Conservation (phyloP, 2,888 invertebrate genomes). For the Eugnorisma glareosa region DNA sequence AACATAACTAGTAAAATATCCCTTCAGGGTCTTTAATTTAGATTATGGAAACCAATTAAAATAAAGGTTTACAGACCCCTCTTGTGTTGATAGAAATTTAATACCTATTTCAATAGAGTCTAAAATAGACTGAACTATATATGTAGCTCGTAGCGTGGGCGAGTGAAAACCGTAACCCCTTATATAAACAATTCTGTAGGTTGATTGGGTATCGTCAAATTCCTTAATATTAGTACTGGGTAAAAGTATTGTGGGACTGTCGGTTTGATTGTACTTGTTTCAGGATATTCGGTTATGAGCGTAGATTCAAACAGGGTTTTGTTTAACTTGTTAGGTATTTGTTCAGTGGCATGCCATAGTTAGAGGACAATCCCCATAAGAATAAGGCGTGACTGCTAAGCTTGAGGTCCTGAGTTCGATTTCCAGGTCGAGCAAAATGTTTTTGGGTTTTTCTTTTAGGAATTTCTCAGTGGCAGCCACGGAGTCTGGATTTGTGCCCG, state of each 20-base stretch:
- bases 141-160: neutral
- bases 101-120: conserved; percentile 6
- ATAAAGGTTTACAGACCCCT: neutral
- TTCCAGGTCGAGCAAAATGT: no score
- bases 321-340: neutral
- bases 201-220: conserved; percentile 26
- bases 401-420: no score
- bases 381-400: no score
- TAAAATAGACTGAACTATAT: conserved; percentile 15
- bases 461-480: no score
- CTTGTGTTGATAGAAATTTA: conserved; percentile 13
- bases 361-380: neutral
- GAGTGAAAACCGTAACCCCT: conserved; percentile 13
- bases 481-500: no score
- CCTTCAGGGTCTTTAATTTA: neutral
- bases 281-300: neutral
- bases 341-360: neutral
- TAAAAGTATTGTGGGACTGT: neutral
- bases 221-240: conserved; percentile 19
- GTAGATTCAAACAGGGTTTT: neutral
- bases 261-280: neutral
- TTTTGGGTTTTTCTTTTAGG: no score
- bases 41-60: neutral
- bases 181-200: conserved; percentile 41
- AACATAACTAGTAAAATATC: neutral